A percentile compares a stretch with the other conserved stretches of the same genome.
Conservation (phyloP, 1,140 invertebrate species). For the Sitobion miscanthi region DNA sequence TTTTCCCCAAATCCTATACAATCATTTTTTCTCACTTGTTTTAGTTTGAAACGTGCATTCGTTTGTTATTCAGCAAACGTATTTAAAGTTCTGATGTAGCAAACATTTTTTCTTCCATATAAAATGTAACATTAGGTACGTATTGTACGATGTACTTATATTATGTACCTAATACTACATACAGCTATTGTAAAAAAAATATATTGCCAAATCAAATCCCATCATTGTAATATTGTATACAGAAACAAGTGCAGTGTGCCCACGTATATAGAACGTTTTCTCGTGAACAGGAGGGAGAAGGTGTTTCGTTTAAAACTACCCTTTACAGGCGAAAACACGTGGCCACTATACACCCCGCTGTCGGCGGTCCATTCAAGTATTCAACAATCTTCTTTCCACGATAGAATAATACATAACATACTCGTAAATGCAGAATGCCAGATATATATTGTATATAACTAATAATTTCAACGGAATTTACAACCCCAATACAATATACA, state of each 20-base stretch:
- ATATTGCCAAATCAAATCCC: neutral
- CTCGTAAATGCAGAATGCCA: neutral
- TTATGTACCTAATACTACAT: too few species aligned
- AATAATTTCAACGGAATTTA: neutral
- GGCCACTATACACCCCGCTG: too few species aligned
- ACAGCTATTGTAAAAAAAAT: neutral
- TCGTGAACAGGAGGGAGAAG: neutral
- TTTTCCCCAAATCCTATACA: neutral
- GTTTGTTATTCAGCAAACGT: neutral
- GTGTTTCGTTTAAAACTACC: neutral
- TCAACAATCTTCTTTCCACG: neutral
- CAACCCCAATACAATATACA: neutral
- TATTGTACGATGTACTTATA: neutral
- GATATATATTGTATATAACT: neutral
- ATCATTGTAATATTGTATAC: neutral
- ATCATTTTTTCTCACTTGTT: neutral
- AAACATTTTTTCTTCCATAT: neutral
- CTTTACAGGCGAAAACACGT: neutral
- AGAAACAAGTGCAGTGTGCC: neutral
- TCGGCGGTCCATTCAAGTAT: neutral
- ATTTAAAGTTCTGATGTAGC: neutral
- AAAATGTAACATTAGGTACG: neutral
- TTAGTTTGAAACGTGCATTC: neutral
- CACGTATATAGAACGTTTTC: neutral
- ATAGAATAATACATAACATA: neutral